Base-by-base conservation (phyloP, 2,797 vertebrate species). In the Paedocypris micromegethes region DNA sequence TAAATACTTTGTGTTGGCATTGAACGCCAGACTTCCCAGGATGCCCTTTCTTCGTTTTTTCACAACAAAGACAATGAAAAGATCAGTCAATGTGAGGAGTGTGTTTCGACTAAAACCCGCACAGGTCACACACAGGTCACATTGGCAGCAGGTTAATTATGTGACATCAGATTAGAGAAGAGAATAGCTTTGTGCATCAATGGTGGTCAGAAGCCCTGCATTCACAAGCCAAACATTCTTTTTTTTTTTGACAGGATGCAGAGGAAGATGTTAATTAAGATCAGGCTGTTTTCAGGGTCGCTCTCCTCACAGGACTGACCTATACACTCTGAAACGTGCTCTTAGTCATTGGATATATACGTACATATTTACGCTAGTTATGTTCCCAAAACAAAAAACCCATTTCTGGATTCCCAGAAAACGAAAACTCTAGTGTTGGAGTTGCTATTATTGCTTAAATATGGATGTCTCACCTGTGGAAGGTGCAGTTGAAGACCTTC, bases 401-500 rank as follows among this genome's bases (percentile, higher is more conserved):
- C n/a, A n/a, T n/a, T n/a, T n/a, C n/a, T n/a, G n/a, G n/a, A n/a
- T n/a, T n/a, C n/a, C n/a, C 23, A 23, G 23, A 23, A 23, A 23
- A 23, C 23, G 23, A n/a, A n/a, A n/a, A n/a, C n/a, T n/a, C n/a
- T n/a, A n/a, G 23, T 23, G 23, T 23, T 23, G 23, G 23, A 23
- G 23, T 23, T 23, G 23, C 23, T 23, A 23, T 23, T 23, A 23
- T 4, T 1, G 45, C 44, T 3, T 2, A 9, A 49, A 39, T 47
- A 41, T 9, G 38, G 40, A n/a, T 40, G 3, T 70, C 86, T 91
- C 89, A 98, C 96, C 94, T 98, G 96, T 0, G 96, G 96, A 60
- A 96, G 81, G 77, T 98, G 96, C 3, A 98, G 84, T 82, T 98
- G 96, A 9, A 98, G 88, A 45, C 96, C 96, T 81, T 97, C 96